phyloP scores from a whole-genome alignment of 2,888 invertebrate species.

The Ectropis crepuscularia region DNA sequence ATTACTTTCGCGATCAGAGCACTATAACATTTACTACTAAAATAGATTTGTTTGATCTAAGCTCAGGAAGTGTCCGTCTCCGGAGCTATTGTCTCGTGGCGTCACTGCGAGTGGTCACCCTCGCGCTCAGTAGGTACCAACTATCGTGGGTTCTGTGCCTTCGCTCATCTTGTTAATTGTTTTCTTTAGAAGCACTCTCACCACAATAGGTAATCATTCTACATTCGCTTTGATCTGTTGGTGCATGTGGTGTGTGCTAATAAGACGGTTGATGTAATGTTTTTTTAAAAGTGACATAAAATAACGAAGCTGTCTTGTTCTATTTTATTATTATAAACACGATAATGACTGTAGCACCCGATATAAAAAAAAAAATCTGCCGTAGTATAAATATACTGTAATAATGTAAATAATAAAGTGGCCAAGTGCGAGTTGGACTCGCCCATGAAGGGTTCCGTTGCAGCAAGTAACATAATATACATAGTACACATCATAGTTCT shows the following conservation, averaged over 20 bases:
- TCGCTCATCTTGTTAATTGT: slow-evolving; percentile 78
- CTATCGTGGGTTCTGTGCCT: too few species aligned
- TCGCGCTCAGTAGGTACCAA: slow-evolving; percentile 17
- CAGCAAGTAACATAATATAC: too few species aligned
- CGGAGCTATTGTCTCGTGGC: slow-evolving; percentile 65
- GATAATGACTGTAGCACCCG: too few species aligned
- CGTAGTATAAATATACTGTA: too few species aligned
- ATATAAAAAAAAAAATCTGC: too few species aligned
- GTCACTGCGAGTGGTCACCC: slow-evolving; percentile 60
- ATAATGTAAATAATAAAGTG: too few species aligned
- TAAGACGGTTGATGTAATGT: slow-evolving; percentile 31
- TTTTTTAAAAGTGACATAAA: background rate
- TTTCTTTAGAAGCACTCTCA: slow-evolving; percentile 75
- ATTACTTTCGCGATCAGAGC: background rate
- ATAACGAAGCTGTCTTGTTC: too few species aligned
- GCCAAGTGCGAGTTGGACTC: too few species aligned
- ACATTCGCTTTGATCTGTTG: slow-evolving; percentile 70
- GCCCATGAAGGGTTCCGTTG: too few species aligned
- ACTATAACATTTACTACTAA: slow-evolving; percentile 37
- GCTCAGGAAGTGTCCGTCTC: slow-evolving; percentile 70
- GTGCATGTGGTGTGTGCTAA: slow-evolving; percentile 50
- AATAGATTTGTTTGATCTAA: slow-evolving; percentile 62
- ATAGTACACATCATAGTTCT: too few species aligned
- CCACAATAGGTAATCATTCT: slow-evolving; percentile 73
- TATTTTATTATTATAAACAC: too few species aligned